Percentiles rank a stretch among this genome's conserved stretches.
Conservation (phyloP, 2,888 invertebrate species). For the Atrina japonica region DNA sequence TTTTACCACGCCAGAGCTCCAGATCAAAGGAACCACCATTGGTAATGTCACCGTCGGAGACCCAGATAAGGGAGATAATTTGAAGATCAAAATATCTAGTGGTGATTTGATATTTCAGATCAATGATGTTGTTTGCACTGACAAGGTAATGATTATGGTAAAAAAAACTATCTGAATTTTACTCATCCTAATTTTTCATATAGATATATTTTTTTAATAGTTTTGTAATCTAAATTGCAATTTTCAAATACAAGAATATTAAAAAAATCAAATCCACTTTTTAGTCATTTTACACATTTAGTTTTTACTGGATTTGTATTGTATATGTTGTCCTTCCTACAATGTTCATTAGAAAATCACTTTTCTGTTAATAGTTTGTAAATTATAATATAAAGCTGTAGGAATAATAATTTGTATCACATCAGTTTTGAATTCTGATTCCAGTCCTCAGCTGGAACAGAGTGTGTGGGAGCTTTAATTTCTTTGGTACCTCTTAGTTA, state of each 20-base stretch:
- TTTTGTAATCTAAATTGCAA: too few species aligned
- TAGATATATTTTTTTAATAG: background rate
- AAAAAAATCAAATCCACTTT: too few species aligned
- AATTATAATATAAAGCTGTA: too few species aligned
- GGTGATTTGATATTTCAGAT: conserved; percentile 41
- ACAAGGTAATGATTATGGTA: conserved; percentile 29
- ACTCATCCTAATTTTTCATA: background rate
- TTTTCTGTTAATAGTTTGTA: too few species aligned
- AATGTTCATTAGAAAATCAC: too few species aligned
- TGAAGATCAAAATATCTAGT: conserved; percentile 41
- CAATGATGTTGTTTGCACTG: conserved; percentile 31
- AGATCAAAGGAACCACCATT: conserved; percentile 31
- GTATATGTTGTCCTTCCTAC: too few species aligned
- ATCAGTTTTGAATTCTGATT: background rate
- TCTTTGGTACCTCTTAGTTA: conserved; percentile 37
- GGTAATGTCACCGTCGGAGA: conserved; percentile 48
- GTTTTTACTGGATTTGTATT: too few species aligned
- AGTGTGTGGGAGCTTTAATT: conserved; percentile 40
- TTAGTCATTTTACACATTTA: too few species aligned
- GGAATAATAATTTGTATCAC: too few species aligned
- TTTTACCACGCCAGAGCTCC: conserved; percentile 48
- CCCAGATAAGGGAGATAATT: conserved; percentile 50
- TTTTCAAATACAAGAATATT: too few species aligned
- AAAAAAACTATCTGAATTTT: background rate
- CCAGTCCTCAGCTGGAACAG: conserved; percentile 37